These are phyloP conservation scores for Fulica atra DNA, from an alignment of 2,113 vertebrate species.

Conservation along the genomic window DNA sequence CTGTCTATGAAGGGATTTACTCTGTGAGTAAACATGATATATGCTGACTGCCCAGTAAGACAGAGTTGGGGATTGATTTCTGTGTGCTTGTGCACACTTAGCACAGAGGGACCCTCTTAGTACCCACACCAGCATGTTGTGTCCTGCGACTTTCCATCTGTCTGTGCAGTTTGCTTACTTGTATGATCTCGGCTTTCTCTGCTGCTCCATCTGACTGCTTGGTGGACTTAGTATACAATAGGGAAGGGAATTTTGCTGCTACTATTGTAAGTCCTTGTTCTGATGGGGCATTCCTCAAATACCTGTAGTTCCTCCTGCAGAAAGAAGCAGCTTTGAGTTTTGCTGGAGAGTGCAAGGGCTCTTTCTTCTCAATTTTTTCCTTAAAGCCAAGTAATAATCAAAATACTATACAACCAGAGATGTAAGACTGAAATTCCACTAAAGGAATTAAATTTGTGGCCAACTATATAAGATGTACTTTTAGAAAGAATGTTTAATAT, in stretches of 20 bases:
- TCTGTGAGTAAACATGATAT: neutral
- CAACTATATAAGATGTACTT: neutral
- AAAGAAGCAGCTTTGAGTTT: constrained; percentile 1
- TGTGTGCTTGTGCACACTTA: neutral
- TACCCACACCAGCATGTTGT: neutral
- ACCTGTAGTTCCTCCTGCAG: neutral
- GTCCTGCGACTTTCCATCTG: neutral
- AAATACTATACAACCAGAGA: neutral
- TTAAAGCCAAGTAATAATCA: neutral
- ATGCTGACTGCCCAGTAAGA: neutral
- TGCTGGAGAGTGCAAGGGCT: neutral
- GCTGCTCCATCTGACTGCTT: neutral
- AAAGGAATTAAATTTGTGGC: neutral
- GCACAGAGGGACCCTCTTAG: neutral
- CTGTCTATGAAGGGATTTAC: neutral
- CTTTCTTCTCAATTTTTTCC: rapidly evolving
- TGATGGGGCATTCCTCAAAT: neutral
- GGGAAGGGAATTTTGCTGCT: neutral
- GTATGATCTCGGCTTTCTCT: neutral
- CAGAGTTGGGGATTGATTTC: neutral
- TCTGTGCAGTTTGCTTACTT: neutral
- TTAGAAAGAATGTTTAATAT: neutral
- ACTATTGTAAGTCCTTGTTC: neutral
- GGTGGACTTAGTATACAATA: neutral
- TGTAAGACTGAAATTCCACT: neutral